Evolutionary conservation across 2,797 vertebrate species (phyloP).

Genomic region (Leucoraja ocellata): DNA sequence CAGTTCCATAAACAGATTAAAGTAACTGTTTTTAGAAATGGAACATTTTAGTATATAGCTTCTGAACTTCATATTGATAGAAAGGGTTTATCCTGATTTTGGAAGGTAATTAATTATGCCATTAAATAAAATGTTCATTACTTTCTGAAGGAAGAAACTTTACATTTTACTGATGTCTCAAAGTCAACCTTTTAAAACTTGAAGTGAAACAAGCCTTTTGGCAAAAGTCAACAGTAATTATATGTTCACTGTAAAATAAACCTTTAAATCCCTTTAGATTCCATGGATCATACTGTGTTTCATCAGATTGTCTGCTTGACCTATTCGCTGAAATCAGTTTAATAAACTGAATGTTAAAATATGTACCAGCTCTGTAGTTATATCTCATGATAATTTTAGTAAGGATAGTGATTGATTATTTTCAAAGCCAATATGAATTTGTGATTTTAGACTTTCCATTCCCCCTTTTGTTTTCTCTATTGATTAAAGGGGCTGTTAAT

Average conservation of each 20-base stretch:
- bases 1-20: not conserved
- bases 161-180: not conserved
- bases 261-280: slow-evolving; percentile 25
- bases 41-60: not conserved
- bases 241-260: not conserved
- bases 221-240: slow-evolving; percentile 11
- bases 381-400: slow-evolving; percentile 3
- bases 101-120: not conserved
- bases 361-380: not conserved
- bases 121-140: not conserved
- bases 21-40: not conserved
- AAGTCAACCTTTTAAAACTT: not conserved
- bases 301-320: slow-evolving; percentile 26
- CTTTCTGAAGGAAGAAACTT: not conserved
- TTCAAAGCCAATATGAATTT: not conserved
- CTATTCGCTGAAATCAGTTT: slow-evolving; percentile 28
- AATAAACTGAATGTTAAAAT: slow-evolving; percentile 22
- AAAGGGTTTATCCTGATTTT: not conserved
- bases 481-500: not conserved
- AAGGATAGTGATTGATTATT: not conserved
- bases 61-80: not conserved
- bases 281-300: not conserved
- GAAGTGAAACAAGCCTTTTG: not conserved
- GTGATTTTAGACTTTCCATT: not conserved
- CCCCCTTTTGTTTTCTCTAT: not conserved